Evolutionary conservation across 2,888 invertebrate genomes (phyloP), one percentile per base, ranked within the genome.

Genomic region (Copidosoma aretas): DNA sequence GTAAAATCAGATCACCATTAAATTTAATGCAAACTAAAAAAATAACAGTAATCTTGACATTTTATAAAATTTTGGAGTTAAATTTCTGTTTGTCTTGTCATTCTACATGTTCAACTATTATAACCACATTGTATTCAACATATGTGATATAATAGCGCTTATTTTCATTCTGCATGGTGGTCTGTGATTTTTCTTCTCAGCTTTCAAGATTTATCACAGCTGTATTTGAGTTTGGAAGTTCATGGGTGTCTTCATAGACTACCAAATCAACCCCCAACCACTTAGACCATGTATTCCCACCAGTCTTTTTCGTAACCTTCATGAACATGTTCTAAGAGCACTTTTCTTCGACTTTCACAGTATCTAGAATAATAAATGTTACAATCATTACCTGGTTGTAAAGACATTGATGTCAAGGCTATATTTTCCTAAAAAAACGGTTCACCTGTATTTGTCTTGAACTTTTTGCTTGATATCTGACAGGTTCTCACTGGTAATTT

Each of bases 291-390:
- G 85, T 94, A 96, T 81, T 94, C 94, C 98, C 98, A 98, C 91
- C 95, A 93, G 84, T 98, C 97, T 86, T 95, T 96, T 85, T 98
- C 98, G 84, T 98, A 97, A 73, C 98, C 98, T 88, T 99, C 98
- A 84, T 97, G 94, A 62, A 98, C 98, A 85, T 99, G 98, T 84
- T 97, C 96, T 80, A 98, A 87, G 76, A 99, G 88, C 75, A 95
- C 97, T 86, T 95, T 94, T 78, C 98, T 91, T 80, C 99, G 91
- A 84, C 94, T 95, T 86, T 98, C 98, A 87, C 98, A 99, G 86
- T 99, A 99, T 88, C 98, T 97, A 56, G 85, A 86, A 73, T 41
- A 22, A 58, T 57, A 61, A 67, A 63, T 10, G 21, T 32, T 14
- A 39, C 3, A 32, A 32, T 32, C 8, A 5, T 32, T 32, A 32